A percentile compares a stretch with the other conserved stretches of the same genome.
Conservation (phyloP, 2,797 vertebrate genomes). For the Eremophila alpestris region DNA sequence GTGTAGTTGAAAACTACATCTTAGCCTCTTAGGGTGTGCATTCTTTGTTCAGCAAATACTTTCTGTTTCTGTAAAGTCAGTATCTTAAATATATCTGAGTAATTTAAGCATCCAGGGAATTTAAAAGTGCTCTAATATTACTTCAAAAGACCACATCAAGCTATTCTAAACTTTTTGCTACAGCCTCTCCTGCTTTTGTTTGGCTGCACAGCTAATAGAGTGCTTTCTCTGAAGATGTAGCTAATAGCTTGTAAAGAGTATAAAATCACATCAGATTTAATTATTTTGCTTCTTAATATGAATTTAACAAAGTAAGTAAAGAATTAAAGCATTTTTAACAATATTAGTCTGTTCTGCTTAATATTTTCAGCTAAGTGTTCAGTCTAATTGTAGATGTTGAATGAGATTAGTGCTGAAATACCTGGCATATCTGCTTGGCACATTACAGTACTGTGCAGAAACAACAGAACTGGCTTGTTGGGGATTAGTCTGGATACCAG, state of each 20-base stretch:
- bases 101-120: background rate
- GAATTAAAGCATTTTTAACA: background rate
- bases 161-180: background rate
- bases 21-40: background rate
- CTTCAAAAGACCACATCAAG: background rate
- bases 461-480: background rate
- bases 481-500: background rate
- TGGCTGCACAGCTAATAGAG: background rate
- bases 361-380: background rate
- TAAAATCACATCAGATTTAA: background rate
- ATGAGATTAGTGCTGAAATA: background rate
- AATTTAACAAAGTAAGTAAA: background rate
- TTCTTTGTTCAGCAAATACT: background rate
- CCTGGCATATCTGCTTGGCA: background rate
- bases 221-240: background rate
- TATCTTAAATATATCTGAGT: background rate
- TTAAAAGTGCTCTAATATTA: background rate
- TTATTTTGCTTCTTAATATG: background rate
- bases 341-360: background rate
- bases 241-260: background rate
- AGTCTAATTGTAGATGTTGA: background rate
- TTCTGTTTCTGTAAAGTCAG: background rate
- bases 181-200: background rate
- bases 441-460: background rate
- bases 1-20: background rate